Base-by-base conservation (phyloP, 2,888 invertebrate species). In the Parnassius orleans region DNA sequence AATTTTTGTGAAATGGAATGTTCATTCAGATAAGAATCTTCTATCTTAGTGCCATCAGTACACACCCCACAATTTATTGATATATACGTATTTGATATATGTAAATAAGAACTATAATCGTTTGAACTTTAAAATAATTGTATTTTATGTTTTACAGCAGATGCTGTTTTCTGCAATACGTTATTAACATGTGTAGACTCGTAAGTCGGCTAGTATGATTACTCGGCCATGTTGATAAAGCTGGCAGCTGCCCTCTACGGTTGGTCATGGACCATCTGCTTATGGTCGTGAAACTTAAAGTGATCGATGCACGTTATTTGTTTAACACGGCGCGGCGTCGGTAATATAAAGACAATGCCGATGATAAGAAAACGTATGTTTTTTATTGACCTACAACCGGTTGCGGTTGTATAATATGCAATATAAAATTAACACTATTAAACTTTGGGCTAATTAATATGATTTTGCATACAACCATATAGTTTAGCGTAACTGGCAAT, bases 21-120 rank as follows among this genome's bases (percentile, higher is more conserved):
- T 69, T 69, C 72, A 73, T 72, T 75, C 65, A 71, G 68, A 73
- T 72, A 66, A 54, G 57, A 62, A 73, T 72, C 71, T 64, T 48
- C 63, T 54, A 60, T 53, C 44, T 43, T 42, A 54, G 19, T 57
- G 42, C 43, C 48, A 57, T 54, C 24, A 53, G 46, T 47, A 15
- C 14, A 15, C 50, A 11, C 10, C 33, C 3, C n/a, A 11, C n/a
- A 42, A 51, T 57, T 50, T 42, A 52, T 12, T 43, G 10, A 10
- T 41, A 24, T 41, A 42, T 43, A 47, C 41, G 51, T 55, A 11
- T n/a, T 43, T 14, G 10, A n/a, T 15, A 57, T 44, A 24, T 46
- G n/a, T 10, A 15, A 10, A 53, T 44, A 51, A 60, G 33, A n/a
- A 3, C 10, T 44, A 46, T 43, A 59, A n/a, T 53, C 46, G 41